Conservation (phyloP, 2,113 vertebrate genomes). For the Vidua chalybeata region DNA sequence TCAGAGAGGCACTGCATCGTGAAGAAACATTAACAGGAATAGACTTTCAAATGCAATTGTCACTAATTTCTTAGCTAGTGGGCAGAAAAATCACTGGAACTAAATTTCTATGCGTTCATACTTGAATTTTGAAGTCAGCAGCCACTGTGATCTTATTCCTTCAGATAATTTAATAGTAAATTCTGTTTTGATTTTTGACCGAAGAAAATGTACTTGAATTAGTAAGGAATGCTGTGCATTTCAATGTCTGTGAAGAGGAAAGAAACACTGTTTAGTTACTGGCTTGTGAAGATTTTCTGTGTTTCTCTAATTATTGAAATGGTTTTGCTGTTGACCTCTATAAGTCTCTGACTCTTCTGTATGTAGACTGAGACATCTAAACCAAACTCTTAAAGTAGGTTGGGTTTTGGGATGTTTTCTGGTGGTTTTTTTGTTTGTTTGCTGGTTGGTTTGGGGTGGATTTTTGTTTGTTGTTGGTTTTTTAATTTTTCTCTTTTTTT, state of each 20-base stretch:
- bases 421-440: background rate
- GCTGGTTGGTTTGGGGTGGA: background rate
- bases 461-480: background rate
- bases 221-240: background rate
- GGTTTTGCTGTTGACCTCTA: background rate
- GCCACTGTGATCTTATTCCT: background rate
- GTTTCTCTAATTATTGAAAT: background rate
- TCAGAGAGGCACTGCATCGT: background rate
- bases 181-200: conserved; percentile 53
- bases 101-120: conserved; percentile 46
- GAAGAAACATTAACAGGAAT: background rate
- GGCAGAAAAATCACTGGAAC: conserved; percentile 60
- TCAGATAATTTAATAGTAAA: conserved; percentile 38
- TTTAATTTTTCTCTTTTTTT: background rate
- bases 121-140: conserved; percentile 57
- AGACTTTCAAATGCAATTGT: conserved; percentile 52
- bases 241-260: background rate
- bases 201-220: background rate
- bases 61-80: conserved; percentile 66
- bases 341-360: background rate
- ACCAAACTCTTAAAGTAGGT: background rate
- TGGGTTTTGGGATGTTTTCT: background rate
- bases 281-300: background rate
- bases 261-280: background rate
- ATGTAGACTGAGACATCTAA: background rate